phyloP scores from a whole-genome alignment of 2,113 vertebrate genomes.

The Argyrosomus japonicus region DNA sequence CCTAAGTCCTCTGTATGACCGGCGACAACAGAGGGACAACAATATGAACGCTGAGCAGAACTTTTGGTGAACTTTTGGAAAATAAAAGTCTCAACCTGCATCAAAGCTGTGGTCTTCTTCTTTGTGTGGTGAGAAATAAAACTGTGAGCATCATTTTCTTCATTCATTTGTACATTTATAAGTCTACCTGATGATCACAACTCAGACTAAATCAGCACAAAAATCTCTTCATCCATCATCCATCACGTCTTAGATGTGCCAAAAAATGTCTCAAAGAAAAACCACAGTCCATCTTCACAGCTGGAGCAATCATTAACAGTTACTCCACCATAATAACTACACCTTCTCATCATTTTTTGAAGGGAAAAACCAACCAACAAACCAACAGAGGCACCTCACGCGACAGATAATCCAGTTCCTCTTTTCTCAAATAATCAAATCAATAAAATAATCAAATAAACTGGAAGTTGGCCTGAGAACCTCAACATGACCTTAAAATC shows the following conservation, averaged over 20 bases:
- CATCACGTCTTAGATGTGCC: background rate
- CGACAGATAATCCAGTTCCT: background rate
- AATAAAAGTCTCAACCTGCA: background rate
- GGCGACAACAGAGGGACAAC: slow-evolving; percentile 27
- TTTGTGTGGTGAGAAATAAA: too few species aligned
- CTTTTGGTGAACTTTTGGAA: background rate
- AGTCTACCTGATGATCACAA: background rate
- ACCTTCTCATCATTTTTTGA: background rate
- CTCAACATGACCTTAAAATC: slow-evolving; percentile 45
- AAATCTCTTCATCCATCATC: too few species aligned
- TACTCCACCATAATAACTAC: background rate
- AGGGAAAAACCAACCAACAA: background rate
- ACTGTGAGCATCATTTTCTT: background rate
- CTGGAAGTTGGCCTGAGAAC: slow-evolving; percentile 17
- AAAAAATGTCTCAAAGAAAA: background rate
- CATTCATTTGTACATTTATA: background rate
- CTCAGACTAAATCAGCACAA: background rate
- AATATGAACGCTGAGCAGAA: background rate
- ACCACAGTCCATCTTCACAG: background rate
- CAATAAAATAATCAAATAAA: background rate
- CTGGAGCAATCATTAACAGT: background rate
- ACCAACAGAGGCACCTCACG: background rate
- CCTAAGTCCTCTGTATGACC: slow-evolving; percentile 32
- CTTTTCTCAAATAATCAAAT: slow-evolving; percentile 4
- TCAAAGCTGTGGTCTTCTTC: too few species aligned